Evolutionary conservation across 2,797 vertebrate species (phyloP).

Genomic region (Sebastes cheni): DNA sequence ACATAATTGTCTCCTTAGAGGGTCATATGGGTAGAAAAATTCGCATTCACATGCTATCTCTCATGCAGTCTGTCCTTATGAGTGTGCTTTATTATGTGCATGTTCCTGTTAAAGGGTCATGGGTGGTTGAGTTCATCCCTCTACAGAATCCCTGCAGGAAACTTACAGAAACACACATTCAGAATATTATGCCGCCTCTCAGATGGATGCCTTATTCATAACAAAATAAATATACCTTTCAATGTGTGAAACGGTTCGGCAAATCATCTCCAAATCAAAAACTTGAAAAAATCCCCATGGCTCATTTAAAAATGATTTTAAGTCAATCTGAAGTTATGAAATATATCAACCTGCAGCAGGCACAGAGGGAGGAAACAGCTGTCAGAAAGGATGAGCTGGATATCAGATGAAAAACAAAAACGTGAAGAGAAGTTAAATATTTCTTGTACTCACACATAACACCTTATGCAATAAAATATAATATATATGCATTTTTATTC

Average conservation of each 20-base stretch:
- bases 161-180: not conserved
- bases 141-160: not conserved
- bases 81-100: not conserved
- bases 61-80: not conserved
- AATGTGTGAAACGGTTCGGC: not conserved
- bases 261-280: not conserved
- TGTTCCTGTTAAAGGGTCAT: not conserved
- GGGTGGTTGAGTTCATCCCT: not conserved
- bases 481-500: not conserved
- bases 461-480: not conserved
- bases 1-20: not conserved
- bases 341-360: not conserved
- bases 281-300: not conserved
- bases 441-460: not conserved
- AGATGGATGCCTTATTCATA: not conserved
- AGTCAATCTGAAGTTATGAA: not conserved
- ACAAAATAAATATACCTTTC: not conserved
- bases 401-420: conserved; percentile 2
- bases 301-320: not conserved
- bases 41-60: not conserved
- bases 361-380: not conserved
- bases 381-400: conserved; percentile 6
- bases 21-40: not conserved
- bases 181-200: not conserved
- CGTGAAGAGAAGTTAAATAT: not conserved